Evolutionary conservation across 2,888 invertebrate species (phyloP).

Genomic region (Neelides folsomi): DNA sequence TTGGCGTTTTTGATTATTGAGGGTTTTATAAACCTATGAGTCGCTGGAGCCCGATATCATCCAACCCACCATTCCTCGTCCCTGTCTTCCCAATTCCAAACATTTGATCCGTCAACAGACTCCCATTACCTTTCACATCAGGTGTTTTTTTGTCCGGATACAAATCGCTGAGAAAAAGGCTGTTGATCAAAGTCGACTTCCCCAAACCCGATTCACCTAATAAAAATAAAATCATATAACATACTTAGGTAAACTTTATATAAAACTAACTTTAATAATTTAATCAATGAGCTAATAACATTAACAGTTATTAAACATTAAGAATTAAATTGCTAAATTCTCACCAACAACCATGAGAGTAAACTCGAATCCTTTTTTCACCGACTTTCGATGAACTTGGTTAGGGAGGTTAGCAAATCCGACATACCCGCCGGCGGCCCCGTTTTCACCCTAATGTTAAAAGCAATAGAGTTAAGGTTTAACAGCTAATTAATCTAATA

Average conservation of each 20-base stretch:
- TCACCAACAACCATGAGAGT: constrained; percentile 84
- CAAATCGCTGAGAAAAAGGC: constrained; percentile 82
- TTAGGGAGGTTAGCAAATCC: constrained; percentile 92
- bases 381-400: constrained; percentile 92
- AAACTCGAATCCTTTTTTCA: constrained; percentile 95
- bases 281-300: too few relatives aligned
- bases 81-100: constrained; percentile 11
- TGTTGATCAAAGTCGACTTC: constrained; percentile 90
- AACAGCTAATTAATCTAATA: too few relatives aligned
- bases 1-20: neutral
- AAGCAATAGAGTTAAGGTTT: too few relatives aligned
- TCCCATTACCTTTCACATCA: constrained; percentile 27
- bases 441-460: too few relatives aligned
- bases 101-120: neutral
- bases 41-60: constrained; percentile 13
- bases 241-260: too few relatives aligned
- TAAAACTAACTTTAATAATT: too few relatives aligned
- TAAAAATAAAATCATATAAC: too few relatives aligned
- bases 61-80: constrained; percentile 14
- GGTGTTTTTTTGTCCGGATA: constrained; percentile 63
- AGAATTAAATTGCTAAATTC: too few relatives aligned
- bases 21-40: constrained; percentile 13
- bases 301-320: too few relatives aligned
- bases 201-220: constrained; percentile 71
- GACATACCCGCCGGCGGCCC: constrained; percentile 46